phyloP scores from a whole-genome alignment of 2,797 vertebrate genomes.

The Sternarchorhynchus goeldii region DNA sequence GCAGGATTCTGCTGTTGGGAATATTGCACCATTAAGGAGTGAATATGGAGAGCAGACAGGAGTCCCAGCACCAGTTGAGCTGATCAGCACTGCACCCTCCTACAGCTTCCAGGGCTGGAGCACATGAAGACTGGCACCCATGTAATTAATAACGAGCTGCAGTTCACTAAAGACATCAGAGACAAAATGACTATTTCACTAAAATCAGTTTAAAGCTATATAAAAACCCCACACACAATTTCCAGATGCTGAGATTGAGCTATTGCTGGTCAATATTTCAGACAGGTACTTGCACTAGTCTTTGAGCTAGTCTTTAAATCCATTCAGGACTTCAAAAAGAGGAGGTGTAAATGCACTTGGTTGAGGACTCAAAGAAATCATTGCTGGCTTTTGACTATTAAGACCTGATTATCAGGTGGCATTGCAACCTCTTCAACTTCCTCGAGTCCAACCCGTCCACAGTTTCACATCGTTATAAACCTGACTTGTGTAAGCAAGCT shows the following conservation, averaged over 20 bases:
- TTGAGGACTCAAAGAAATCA: constrained; percentile 37
- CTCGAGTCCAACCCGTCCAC: constrained; percentile 10
- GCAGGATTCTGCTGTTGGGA: constrained; percentile 18
- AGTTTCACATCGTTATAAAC: constrained; percentile 1
- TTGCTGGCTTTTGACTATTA: constrained; percentile 45
- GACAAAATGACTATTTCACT: constrained; percentile 4
- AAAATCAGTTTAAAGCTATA: constrained; percentile 4
- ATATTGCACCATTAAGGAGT: constrained; percentile 55
- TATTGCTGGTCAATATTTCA: constrained; percentile 43
- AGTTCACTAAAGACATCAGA: neutral
- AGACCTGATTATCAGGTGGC: constrained; percentile 26
- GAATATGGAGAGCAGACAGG: constrained; percentile 19
- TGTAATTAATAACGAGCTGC: constrained; percentile 2
- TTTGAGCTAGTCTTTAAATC: constrained; percentile 10
- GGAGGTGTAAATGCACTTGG: constrained; percentile 48
- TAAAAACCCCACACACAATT: neutral
- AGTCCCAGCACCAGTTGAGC: constrained; percentile 67
- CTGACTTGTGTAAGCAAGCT: neutral
- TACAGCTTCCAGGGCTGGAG: constrained; percentile 1
- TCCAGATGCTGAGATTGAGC: constrained; percentile 16
- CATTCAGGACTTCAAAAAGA: constrained; percentile 26
- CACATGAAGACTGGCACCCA: constrained; percentile 35
- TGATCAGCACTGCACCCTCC: neutral
- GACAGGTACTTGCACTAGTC: neutral
- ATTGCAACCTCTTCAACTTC: constrained; percentile 37